Base-by-base conservation (phyloP, 2,888 invertebrate species). In the Stenichneumon culpator region DNA sequence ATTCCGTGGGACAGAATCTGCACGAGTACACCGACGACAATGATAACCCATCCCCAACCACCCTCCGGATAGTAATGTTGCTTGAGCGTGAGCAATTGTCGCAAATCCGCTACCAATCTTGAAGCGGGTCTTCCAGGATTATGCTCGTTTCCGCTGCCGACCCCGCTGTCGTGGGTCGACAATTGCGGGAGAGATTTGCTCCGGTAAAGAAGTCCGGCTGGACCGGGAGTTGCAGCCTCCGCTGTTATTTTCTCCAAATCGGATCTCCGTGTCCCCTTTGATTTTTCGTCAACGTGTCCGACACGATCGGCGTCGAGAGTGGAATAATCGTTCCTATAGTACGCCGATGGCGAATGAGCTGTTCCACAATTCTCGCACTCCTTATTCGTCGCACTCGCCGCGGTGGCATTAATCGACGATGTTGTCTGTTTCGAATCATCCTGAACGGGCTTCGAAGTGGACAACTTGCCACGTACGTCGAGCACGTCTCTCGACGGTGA, bases 51-150 rank as follows among this genome's bases (percentile, higher is more conserved):
- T 6, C 98, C 98, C 97, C 97, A 98, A 0, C 97, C 97, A 7
- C 97, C 97, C 94, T 98, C 98, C 47, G 97, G 97, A 94, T 97
- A 98, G 94, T 97, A 97, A 92, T 98, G 97, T 90, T 97, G 97
- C 88, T 97, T 96, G 88, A 97, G 95, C 9, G 96, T 96, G 79
- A 97, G 95, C 89, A 96, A 94, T 89, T 95, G 95, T 77, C 95
- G 93, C 69, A 95, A 91, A 91, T 95, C 95, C 44, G 95, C 94
- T 19, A 95, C 95, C 65, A 95, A 93, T 85, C 95, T 94, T n/a
- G 94, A 93, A 4, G 94, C 93, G 84, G 95, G 95, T 84, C 95
- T 95, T 57, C 95, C 95, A 93, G 95, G 95, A 92, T 95, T 93
- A 93, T 95, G 92, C 94, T 92, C 91, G 75, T 92, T 90, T 28